Conservation (phyloP, 1,140 invertebrate species). For the Magallana ariakensis region DNA sequence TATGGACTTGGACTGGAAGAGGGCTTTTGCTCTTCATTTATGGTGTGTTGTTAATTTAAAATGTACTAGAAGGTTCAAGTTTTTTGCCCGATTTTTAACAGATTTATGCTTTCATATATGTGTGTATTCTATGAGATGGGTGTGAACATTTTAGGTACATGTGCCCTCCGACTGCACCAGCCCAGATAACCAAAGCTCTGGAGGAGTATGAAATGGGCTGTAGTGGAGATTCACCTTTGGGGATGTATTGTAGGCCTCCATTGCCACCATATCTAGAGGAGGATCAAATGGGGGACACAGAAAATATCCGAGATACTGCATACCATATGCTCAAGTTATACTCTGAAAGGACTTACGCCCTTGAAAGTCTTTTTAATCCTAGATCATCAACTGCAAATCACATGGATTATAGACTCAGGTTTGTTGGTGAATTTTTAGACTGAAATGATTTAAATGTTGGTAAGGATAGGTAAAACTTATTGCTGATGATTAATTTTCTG, state of each 20-base stretch:
- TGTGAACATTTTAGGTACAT: conserved; percentile 82
- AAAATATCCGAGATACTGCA: conserved; percentile 84
- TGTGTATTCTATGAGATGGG: too few relatives aligned
- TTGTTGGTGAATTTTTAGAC: conserved; percentile 70
- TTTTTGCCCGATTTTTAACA: too few relatives aligned
- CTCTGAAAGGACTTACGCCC: conserved; percentile 81
- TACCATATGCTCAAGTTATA: conserved; percentile 91
- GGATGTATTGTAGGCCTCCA: conserved; percentile 82
- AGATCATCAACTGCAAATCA: conserved; percentile 88
- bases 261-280: conserved; percentile 81
- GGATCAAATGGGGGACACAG: conserved; percentile 57
- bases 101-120: background rate
- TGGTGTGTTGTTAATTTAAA: conserved; percentile 83
- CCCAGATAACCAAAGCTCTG: conserved; percentile 86
- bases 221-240: conserved; percentile 73
- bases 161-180: conserved; percentile 83
- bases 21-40: conserved; percentile 87
- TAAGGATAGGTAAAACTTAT: too few relatives aligned
- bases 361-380: conserved; percentile 88
- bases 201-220: conserved; percentile 86
- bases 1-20: conserved; percentile 87
- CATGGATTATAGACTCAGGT: conserved; percentile 91
- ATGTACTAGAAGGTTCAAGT: background rate
- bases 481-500: too few relatives aligned
- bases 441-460: too few relatives aligned